phyloP scores from a whole-genome alignment of 2,113 vertebrate genomes.

The Nothoprocta perdicaria region DNA sequence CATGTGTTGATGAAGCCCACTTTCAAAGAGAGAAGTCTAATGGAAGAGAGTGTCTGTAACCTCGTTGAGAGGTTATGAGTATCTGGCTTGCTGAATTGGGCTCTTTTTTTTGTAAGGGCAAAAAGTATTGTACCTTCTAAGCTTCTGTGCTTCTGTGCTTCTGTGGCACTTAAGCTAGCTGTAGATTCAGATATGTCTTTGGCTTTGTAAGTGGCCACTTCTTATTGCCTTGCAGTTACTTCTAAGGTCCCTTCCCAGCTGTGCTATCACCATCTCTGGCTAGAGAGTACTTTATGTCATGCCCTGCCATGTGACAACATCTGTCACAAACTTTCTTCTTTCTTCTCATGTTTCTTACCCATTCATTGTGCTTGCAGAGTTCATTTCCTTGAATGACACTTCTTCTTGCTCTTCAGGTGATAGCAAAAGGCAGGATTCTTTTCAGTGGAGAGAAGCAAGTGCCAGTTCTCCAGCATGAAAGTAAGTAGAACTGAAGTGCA shows the following conservation, averaged over 20 bases:
- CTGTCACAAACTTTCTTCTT: fast-evolving
- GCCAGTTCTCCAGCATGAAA: not conserved
- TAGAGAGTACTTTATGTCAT: not conserved
- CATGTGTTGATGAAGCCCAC: not conserved
- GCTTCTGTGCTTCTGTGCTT: not conserved
- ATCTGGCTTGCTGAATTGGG: not conserved
- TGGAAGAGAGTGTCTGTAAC: not conserved
- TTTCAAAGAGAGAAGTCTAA: not conserved
- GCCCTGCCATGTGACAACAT: not conserved
- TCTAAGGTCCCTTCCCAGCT: not conserved
- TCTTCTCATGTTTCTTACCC: not conserved
- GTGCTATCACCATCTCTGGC: not conserved
- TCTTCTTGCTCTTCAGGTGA: conserved; percentile 33
- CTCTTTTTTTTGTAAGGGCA: fast-evolving
- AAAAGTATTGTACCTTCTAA: not conserved
- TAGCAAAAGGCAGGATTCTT: conserved; percentile 59
- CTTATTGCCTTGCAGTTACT: not conserved
- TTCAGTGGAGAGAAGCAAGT: conserved; percentile 48
- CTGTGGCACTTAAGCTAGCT: not conserved
- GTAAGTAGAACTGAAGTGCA: conserved; percentile 43
- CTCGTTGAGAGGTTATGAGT: not conserved
- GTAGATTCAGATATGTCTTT: not conserved
- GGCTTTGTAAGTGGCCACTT: not conserved
- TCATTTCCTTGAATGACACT: not conserved
- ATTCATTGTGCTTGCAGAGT: not conserved